Base-by-base conservation (phyloP, 2,888 invertebrate genomes). In the Corbicula japonica region DNA sequence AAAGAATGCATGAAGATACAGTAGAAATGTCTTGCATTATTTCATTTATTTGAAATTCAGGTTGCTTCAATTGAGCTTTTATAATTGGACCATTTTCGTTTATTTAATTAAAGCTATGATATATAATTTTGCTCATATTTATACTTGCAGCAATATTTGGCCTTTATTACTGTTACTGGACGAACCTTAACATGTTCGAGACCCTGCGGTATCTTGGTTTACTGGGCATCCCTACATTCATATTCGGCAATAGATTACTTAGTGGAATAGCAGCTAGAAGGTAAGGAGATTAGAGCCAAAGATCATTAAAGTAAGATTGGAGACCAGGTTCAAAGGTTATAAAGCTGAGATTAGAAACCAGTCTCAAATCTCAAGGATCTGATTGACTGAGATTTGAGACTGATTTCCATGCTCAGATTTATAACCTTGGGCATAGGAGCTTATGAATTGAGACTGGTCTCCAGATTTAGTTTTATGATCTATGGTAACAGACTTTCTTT, bases 131-230 rank as follows among this genome's bases (percentile, higher is more conserved):
- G n/a, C n/a, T n/a, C n/a, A n/a, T n/a, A n/a, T n/a, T n/a, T n/a
- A n/a, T n/a, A n/a, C n/a, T n/a, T n/a, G n/a, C 94, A 97, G 97
- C 95, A 34, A 98, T 98, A 73, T 96, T 99, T 91, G 95, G 95
- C 0, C 95, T 99, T 70, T 99, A 98, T 94, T 96, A 95, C 68
- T 94, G 97, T 89, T 98, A 99, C 95, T 99, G 99, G 98, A 94
- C 98, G 87, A 95, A 96, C 92, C 95, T 99, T 88, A 96, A 98
- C 92, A 99, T 99, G 99, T 99, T 99, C 95, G 96, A 96, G 86
- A 98, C 99, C 23, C 95, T 98, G 89, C 96, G 97, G 88, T 98
- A 97, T 94, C 95, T 99, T 89, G 94, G 97, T 85, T 96, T 97
- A 76, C 95, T 99, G 71, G 98, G 96, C 73, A 95, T 96, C 46